A percentile compares a stretch with the other conserved stretches of the same genome.
Conservation (phyloP, 2,113 vertebrate species). For the Piprites chloris region DNA sequence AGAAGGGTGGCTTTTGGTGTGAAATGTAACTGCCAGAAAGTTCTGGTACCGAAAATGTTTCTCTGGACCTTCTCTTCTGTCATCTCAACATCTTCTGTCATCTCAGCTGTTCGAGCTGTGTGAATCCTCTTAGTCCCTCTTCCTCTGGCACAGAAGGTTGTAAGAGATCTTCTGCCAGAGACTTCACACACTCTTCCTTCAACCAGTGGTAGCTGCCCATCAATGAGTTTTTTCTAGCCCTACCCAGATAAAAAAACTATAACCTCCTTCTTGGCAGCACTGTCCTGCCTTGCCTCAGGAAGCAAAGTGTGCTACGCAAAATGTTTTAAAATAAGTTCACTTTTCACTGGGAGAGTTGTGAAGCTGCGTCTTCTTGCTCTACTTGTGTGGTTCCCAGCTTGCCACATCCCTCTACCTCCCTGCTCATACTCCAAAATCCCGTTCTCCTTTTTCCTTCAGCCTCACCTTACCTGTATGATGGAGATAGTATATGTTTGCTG, state of each 20-base stretch:
- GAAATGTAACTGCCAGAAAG: neutral
- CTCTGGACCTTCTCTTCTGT: neutral
- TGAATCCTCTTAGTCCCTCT: constrained; percentile 1
- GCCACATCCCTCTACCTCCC: neutral
- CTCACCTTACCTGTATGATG: neutral
- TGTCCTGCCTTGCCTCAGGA: neutral
- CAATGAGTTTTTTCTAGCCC: neutral
- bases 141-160: neutral
- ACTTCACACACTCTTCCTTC: neutral
- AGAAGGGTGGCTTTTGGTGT: neutral
- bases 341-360: neutral
- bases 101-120: neutral
- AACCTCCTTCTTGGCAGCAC: neutral
- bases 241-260: neutral
- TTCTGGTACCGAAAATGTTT: neutral
- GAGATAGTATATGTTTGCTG: neutral
- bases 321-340: neutral
- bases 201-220: neutral
- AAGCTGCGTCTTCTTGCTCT: neutral
- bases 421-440: neutral
- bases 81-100: neutral
- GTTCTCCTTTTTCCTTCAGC: neutral
- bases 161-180: constrained; percentile 8
- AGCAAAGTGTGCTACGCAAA: neutral
- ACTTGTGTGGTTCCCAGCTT: neutral